Evolutionary conservation across 2,888 invertebrate species (phyloP), one percentile per base, ranked within the genome.

Genomic region (Petrolisthes cinctipes): DNA sequence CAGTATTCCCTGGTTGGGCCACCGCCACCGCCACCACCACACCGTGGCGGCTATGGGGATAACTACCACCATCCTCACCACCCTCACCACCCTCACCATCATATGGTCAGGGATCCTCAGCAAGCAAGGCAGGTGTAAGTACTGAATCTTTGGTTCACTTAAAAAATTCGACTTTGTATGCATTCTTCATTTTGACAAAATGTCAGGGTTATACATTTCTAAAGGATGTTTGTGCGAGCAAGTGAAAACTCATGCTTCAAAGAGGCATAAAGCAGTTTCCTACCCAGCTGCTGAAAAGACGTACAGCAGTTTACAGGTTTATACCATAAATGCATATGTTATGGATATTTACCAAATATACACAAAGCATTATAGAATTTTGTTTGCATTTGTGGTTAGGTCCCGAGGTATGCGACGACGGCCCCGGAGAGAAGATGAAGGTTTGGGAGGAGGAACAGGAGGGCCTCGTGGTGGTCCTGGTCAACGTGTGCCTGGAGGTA

Each of bases 101-200:
- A 68, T n/a, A 57, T 71, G 56, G 37, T 56, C 14, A 79, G 88
- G 61, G 88, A 88, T 61, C 89, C 86, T 37, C 89, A 89, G 82
- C 83, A 71, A n/a, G 68, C 83, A 11, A 83, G 88, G 54, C 88
- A 84, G 56, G 51, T 88, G 88, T 88, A 73, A 88, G 88, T 88
- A 66, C 56, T 78, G 17, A 14, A 14, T 11, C 17, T 78, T 78
- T 20, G 37, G 37, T 20, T 17, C 53, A 5, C 0, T 37, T 76
- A 7, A 5, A 20, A 76, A 7, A 76, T 71, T 20, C 7, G 4
- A 20, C 20, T 68, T 37, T 37, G 37, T 37, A 37, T 73, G 51
- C 17, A 75, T 23, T 53, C 51, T 37, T 82, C 11, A 11, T 82
- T 5, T 23, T 82, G 11, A 53, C 61, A 66, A n/a, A 23, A 14